phyloP scores from a whole-genome alignment of 2,797 vertebrate species.

The Poeciliopsis presidionis region DNA sequence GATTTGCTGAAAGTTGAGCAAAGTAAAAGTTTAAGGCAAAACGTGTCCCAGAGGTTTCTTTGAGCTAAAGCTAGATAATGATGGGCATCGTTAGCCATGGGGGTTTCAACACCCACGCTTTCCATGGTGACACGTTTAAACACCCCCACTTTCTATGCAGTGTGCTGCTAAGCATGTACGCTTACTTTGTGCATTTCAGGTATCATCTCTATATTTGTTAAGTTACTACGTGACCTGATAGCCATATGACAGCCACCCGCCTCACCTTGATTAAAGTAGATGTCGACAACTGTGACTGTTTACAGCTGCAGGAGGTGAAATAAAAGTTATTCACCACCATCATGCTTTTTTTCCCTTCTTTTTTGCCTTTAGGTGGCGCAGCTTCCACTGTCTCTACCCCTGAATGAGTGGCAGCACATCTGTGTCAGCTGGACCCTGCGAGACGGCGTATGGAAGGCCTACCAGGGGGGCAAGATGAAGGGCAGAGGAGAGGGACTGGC shows the following conservation, averaged over 20 bases:
- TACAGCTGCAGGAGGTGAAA: not conserved
- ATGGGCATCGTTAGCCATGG: too few relatives aligned
- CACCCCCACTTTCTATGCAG: too few relatives aligned
- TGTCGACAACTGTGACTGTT: conserved; percentile 2
- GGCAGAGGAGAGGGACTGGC: conserved; percentile 91
- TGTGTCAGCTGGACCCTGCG: conserved; percentile 95
- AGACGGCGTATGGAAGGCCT: conserved; percentile 95
- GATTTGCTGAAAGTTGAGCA: not conserved
- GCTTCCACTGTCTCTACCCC: conserved; percentile 88
- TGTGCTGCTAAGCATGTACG: too few relatives aligned
- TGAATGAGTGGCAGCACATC: conserved; percentile 92
- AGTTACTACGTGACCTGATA: too few relatives aligned
- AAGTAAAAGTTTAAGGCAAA: not conserved
- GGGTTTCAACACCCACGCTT: too few relatives aligned
- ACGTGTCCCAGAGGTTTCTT: conserved; percentile 4
- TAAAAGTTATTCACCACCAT: not conserved
- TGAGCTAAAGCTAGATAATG: not conserved
- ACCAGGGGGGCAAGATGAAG: conserved; percentile 90
- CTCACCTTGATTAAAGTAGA: conserved; percentile 9
- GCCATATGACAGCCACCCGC: too few relatives aligned
- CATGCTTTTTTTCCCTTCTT: not conserved
- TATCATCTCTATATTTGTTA: too few relatives aligned
- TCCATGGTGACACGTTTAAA: too few relatives aligned
- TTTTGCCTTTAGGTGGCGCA: conserved; percentile 87
- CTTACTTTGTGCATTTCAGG: too few relatives aligned